phyloP scores from a whole-genome alignment of 2,797 vertebrate genomes.

The Notamacropus eugenii region DNA sequence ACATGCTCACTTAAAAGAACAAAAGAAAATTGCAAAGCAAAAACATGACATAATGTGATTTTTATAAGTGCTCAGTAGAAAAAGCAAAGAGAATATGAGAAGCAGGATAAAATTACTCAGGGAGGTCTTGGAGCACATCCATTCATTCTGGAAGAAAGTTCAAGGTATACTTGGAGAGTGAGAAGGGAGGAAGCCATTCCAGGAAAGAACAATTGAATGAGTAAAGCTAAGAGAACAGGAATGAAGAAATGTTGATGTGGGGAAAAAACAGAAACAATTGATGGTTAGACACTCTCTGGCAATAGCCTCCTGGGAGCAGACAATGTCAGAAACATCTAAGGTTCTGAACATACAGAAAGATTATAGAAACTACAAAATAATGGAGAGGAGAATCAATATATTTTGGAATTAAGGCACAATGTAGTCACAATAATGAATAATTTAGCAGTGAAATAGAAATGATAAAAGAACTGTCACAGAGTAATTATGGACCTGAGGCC shows the following conservation, averaged over 20 bases:
- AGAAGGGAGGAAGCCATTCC: not conserved
- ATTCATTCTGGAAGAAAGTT: slow-evolving; percentile 4
- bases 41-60: not conserved
- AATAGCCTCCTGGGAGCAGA: not conserved
- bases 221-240: not conserved
- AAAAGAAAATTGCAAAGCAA: slow-evolving; percentile 35
- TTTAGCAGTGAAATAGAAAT: slow-evolving; percentile 1
- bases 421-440: slow-evolving; percentile 61
- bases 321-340: slow-evolving; percentile 8
- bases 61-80: not conserved
- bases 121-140: slow-evolving; percentile 24
- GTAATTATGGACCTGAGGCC: slow-evolving; percentile 26
- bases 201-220: not conserved
- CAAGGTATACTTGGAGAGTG: not conserved
- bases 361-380: slow-evolving; percentile 29
- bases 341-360: slow-evolving; percentile 19
- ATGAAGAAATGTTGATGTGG: not conserved
- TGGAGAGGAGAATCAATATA: not conserved
- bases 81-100: slow-evolving; percentile 13
- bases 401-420: slow-evolving; percentile 50
- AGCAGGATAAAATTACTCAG: not conserved
- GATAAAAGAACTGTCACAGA: slow-evolving; percentile 40
- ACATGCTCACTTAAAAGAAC: slow-evolving; percentile 32
- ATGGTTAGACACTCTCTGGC: not conserved
- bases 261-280: not conserved